Base-by-base conservation (phyloP, 1,140 invertebrate genomes). In the Oncopeltus fasciatus region DNA sequence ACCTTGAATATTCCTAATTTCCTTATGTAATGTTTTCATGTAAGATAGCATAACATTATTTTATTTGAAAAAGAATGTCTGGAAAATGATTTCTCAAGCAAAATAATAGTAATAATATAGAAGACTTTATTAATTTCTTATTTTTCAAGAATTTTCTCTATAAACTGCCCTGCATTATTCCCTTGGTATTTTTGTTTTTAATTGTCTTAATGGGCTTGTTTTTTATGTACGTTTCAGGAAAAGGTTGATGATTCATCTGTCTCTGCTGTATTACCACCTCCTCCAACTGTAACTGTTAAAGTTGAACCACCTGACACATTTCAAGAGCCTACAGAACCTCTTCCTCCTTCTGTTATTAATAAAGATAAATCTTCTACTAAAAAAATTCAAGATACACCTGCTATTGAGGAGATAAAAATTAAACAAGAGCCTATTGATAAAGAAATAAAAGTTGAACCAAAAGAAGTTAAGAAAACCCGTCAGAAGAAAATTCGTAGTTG, bases 281-380 rank as follows among this genome's bases (percentile, higher is more conserved):
- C n/a, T 33, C 11, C 28, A 18, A 29, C 14, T 16, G 31, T 89
- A 68, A 88, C 88, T 72, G 87, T 47, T 26, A 59, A 66, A 61
- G 26, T 46, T 16, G 63, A 59, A 16, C 60, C 61, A 66, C 62
- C 57, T 2, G 33, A 63, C 59, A 33, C n/a, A n/a, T n/a, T n/a
- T n/a, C n/a, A 62, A 20, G 49, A 53, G 16, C 14, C 8, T 3
- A 24, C 3, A 24, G 49, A 53, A 43, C 18, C 29, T 53, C 24
- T 24, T 3, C 14, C 29, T 53, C 24, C 24, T 3, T 14, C 1
- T 16, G 16, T 18, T 53, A 53, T 24, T 24, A 53, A 21, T 24
- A 18, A 26, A 53, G 49, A 53, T 24, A 53, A 53, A 53, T 24
- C 4, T 24, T 1, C 24, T 26, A 2, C 4, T 8, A 53, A 53